A percentile compares a stretch with the other conserved stretches of the same genome.
phyloP scores from a whole-genome alignment of 2,113 vertebrate species.

The Aythya baeri region DNA sequence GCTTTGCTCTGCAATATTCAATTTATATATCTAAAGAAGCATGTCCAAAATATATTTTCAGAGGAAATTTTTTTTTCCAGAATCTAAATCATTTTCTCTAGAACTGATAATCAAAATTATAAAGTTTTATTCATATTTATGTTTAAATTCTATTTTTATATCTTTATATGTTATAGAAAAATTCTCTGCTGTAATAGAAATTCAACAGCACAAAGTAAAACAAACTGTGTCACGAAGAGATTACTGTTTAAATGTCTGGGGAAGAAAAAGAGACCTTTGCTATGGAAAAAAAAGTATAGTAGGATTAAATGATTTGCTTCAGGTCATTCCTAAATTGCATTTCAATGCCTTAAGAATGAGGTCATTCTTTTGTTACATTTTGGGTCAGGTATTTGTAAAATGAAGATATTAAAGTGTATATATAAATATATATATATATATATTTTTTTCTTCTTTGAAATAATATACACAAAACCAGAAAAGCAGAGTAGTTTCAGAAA shows the following conservation, averaged over 20 bases:
- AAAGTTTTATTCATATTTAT: background rate
- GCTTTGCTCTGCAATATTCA: background rate
- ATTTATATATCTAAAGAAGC: background rate
- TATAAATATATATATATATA: too few species aligned
- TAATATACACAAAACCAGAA: background rate
- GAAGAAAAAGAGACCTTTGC: slow-evolving; percentile 3
- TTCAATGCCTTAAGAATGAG: slow-evolving; percentile 22
- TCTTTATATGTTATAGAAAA: background rate
- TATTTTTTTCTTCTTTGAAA: background rate
- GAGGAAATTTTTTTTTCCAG: background rate
- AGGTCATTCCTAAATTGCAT: slow-evolving; percentile 27
- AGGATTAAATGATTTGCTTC: slow-evolving; percentile 38
- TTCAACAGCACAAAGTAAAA: slow-evolving; percentile 8
- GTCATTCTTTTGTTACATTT: slow-evolving; percentile 32
- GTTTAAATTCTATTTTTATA: background rate
- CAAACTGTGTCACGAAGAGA: background rate
- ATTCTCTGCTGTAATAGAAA: background rate
- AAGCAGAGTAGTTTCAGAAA: slow-evolving; percentile 27
- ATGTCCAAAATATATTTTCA: background rate
- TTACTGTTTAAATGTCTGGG: slow-evolving; percentile 27
- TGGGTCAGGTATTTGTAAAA: slow-evolving; percentile 37
- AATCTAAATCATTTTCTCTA: background rate
- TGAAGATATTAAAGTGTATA: background rate
- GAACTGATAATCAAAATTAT: background rate
- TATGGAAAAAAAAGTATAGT: slow-evolving; percentile 15